phyloP scores from a whole-genome alignment of 2,888 invertebrate species.

The Ectropis crepuscularia region DNA sequence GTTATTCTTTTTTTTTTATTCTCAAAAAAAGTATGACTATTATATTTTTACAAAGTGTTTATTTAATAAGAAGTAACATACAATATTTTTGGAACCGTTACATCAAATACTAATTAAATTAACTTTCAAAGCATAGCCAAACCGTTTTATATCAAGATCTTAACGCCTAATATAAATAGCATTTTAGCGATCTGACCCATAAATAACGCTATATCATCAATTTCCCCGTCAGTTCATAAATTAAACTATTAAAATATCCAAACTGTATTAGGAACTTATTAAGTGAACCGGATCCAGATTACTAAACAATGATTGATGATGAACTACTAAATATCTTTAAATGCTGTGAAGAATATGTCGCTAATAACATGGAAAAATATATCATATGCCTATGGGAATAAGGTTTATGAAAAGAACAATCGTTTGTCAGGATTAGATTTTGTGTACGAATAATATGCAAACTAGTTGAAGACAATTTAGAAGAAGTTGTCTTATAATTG shows the following conservation, averaged over 20 bases:
- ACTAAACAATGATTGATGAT: conserved; percentile 40
- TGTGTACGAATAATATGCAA: conserved; percentile 1
- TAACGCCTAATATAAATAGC: too few species aligned
- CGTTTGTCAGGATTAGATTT: conserved; percentile 32
- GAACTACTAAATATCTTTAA: conserved; percentile 29
- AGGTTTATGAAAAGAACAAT: conserved; percentile 16
- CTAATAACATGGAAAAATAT: conserved; percentile 17
- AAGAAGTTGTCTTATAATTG: too few species aligned
- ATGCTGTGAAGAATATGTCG: conserved; percentile 21
- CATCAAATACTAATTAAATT: too few species aligned
- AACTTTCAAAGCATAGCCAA: too few species aligned
- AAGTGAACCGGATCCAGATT: conserved; percentile 32
- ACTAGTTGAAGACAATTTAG: neutral
- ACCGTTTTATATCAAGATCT: too few species aligned
- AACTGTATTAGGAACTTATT: conserved; percentile 26
- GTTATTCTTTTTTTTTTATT: too few species aligned
- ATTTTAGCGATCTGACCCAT: neutral
- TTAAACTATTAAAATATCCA: conserved; percentile 17
- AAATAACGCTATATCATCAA: conserved; percentile 8
- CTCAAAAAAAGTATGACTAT: too few species aligned
- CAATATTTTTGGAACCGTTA: too few species aligned
- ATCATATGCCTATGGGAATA: conserved; percentile 17
- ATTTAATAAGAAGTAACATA: too few species aligned
- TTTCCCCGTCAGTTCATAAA: conserved; percentile 16
- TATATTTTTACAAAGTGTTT: too few species aligned